phyloP scores from a whole-genome alignment of 1,140 invertebrate genomes.

The Drosophila cardini region DNA sequence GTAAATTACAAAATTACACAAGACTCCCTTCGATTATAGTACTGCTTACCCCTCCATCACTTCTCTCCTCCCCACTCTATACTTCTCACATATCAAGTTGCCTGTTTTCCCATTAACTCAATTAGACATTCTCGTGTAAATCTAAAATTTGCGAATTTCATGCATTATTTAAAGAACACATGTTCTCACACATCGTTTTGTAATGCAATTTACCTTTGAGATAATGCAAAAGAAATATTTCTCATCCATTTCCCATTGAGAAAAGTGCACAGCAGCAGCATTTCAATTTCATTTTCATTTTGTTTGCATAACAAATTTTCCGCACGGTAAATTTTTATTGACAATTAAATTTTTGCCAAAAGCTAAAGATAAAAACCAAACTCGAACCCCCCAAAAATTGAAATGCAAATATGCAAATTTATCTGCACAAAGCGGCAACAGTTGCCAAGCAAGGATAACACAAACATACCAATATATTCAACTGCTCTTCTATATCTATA shows the following conservation, averaged over 20 bases:
- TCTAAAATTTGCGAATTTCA: conserved; percentile 29
- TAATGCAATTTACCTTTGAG: conserved; percentile 31
- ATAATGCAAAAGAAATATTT: conserved; percentile 44
- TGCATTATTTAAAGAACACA: conserved; percentile 52
- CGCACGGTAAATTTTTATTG: conserved; percentile 84
- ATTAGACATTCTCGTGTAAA: conserved; percentile 43
- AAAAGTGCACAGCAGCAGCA: conserved; percentile 28
- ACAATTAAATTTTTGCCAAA: conserved; percentile 78
- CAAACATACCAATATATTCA: conserved; percentile 14
- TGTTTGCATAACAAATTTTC: conserved; percentile 84
- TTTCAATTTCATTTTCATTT: conserved; percentile 71
- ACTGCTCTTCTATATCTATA: conserved; percentile 2
- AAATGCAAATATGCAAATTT: conserved; percentile 83
- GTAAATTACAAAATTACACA: conserved; percentile 80
- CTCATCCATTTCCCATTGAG: conserved; percentile 24
- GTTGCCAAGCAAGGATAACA: conserved; percentile 40
- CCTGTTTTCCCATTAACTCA: conserved; percentile 49
- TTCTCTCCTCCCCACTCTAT: too few relatives aligned
- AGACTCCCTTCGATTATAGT: conserved; percentile 1
- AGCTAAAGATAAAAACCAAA: conserved; percentile 32
- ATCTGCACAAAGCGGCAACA: conserved; percentile 34
- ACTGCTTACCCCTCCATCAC: not conserved
- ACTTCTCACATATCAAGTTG: not conserved
- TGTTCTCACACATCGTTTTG: conserved; percentile 27
- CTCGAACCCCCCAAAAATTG: conserved; percentile 59